Evolutionary conservation across 1,140 invertebrate genomes (phyloP), one percentile per base, ranked within the genome.

Genomic region (Lasioglossum baleicum): DNA sequence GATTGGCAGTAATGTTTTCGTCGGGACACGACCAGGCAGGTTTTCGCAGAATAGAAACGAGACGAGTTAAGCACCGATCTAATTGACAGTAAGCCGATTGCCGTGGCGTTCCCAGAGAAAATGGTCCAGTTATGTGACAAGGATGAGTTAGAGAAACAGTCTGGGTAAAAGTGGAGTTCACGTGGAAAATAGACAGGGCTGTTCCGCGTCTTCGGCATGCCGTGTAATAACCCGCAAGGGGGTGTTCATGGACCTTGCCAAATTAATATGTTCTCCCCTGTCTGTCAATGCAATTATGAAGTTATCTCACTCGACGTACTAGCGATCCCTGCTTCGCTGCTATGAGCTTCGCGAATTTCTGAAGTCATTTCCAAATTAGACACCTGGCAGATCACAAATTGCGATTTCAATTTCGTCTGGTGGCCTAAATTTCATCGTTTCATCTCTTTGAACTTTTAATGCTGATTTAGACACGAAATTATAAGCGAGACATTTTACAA

Each of bases 21-120:
- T 56, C 20, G 5, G 10, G 17, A n/a, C 56, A 44, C 4, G 44
- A 61, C 44, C 15, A 44, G n/a, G 4, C 2, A 1, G 6, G 51
- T 2, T 17, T 60, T 31, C 61, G 35, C 67, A 42, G 75, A 58
- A 75, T 61, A 42, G 75, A 58, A 75, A 82, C 75, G 75, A 63
- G 65, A 75, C 42, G 71, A 81, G 72, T 75, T 84, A 81, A 78
- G 76, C 71, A 63, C 51, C 60, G 48, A 48, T 69, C 64, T 81
- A 81, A 83, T 83, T 83, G 82, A 83, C 82, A 78, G 71, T 31
- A 60, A 74, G 69, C 73, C 82, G 70, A 83, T 79, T 74, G 79
- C 20, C 3, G 5, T 11, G 35, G 56, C 15, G 22, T 68, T 56
- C 44, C 31, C n/a, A n/a, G 22, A 58, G 17, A 48, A 26, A 53